These are phyloP conservation scores for Clitarchus hookeri DNA, from an alignment of 2,888 invertebrate species.

Conservation along the genomic window DNA sequence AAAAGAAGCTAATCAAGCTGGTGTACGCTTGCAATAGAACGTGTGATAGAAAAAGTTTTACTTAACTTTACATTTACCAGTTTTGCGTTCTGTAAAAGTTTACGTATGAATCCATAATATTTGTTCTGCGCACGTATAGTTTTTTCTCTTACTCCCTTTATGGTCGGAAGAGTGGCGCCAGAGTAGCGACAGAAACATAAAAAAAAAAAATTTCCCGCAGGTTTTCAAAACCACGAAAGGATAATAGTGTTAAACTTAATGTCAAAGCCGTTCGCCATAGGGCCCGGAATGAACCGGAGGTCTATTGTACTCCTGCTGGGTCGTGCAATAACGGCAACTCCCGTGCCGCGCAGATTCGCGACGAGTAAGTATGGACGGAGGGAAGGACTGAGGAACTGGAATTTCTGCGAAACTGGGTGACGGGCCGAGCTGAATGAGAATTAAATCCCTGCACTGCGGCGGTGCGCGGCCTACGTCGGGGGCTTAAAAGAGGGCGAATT, in stretches of 20 bases:
- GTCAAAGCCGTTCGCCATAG: not conserved
- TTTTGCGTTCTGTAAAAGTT: no score
- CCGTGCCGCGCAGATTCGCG: no score
- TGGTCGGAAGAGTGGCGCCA: no score
- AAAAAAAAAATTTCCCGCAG: not conserved
- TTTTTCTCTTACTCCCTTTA: no score
- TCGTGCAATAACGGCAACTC: no score
- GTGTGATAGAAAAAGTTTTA: no score
- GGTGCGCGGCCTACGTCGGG: not conserved
- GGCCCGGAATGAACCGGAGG: not conserved
- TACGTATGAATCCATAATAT: no score
- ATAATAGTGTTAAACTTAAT: not conserved
- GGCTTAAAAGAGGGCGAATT: not conserved
- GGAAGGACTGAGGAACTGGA: not conserved
- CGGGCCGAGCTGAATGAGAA: not conserved
- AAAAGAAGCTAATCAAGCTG: no score
- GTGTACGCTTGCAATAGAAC: no score
- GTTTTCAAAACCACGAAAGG: no score
- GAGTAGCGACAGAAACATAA: not conserved
- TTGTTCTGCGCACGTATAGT: no score
- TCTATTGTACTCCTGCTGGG: not conserved
- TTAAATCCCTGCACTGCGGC: slow-evolving; percentile 14
- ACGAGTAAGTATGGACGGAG: not conserved
- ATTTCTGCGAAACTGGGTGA: not conserved
- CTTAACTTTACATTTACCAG: no score